Percentiles rank a stretch among this genome's conserved stretches.
These are phyloP conservation scores for Crenuchus spilurus DNA, from an alignment of 2,797 vertebrate genomes.

Conservation along the genomic window DNA sequence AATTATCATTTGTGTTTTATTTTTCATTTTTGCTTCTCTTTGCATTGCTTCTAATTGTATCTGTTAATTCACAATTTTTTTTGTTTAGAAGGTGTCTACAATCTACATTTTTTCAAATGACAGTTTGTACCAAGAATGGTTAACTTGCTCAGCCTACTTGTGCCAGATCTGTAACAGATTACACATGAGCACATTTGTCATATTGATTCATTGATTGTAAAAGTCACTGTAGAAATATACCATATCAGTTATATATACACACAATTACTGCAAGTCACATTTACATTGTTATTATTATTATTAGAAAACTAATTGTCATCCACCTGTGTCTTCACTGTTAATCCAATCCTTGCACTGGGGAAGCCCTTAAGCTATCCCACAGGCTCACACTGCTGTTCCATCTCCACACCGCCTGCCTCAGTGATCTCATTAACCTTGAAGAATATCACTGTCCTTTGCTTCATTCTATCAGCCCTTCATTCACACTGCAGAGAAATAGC, in stretches of 20 bases:
- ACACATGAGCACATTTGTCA: background rate
- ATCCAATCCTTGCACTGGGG: background rate
- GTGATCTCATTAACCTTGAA: slow-evolving; percentile 47
- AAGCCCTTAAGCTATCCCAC: slow-evolving; percentile 13
- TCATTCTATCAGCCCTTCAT: background rate
- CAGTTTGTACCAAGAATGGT: no score
- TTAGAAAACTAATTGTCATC: background rate
- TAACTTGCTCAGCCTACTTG: no score
- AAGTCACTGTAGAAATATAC: background rate
- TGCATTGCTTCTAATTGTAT: no score
- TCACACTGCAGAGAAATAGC: background rate
- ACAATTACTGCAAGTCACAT: background rate
- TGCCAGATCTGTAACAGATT: background rate
- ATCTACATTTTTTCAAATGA: no score
- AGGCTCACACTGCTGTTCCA: background rate
- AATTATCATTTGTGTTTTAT: no score
- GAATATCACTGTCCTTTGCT: slow-evolving; percentile 2
- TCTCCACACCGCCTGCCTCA: slow-evolving; percentile 14
- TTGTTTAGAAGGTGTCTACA: no score
- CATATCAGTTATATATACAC: background rate
- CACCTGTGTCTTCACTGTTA: background rate
- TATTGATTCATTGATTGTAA: background rate
- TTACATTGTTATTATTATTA: background rate
- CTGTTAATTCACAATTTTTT: no score
- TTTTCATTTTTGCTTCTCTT: no score